These are phyloP conservation scores for Sturnira hondurensis DNA, from an alignment of 2,113 vertebrate species.

Conservation along the genomic window DNA sequence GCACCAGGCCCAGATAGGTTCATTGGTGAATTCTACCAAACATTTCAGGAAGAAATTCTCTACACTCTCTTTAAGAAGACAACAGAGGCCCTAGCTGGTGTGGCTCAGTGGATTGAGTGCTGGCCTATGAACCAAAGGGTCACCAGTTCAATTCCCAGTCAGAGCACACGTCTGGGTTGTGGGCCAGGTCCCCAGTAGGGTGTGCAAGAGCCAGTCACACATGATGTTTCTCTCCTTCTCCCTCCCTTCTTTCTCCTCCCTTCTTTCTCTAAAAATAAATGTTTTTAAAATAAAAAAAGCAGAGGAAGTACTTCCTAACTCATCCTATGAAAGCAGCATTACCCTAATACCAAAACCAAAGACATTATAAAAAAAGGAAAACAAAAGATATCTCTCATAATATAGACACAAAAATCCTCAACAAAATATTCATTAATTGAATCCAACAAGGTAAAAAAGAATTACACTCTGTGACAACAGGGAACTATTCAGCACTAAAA, in stretches of 20 bases:
- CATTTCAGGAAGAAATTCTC: background rate
- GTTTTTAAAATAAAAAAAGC: too few relatives aligned
- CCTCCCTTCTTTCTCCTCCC: too few relatives aligned
- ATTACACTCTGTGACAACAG: background rate
- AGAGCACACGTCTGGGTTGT: too few relatives aligned
- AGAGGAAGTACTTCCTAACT: background rate
- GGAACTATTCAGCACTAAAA: background rate
- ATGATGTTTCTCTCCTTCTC: too few relatives aligned
- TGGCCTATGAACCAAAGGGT: too few relatives aligned
- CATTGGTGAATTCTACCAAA: background rate
- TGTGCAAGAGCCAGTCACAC: too few relatives aligned
- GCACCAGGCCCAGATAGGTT: background rate
- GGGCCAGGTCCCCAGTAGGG: too few relatives aligned
- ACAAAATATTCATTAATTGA: background rate
- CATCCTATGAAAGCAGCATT: background rate
- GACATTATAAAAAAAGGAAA: background rate
- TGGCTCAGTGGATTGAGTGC: too few relatives aligned
- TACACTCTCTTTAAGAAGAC: background rate
- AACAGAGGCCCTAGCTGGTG: background rate
- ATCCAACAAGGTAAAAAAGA: background rate
- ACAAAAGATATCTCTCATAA: background rate
- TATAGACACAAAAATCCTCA: background rate
- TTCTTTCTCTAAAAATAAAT: too few relatives aligned
- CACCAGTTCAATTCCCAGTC: too few relatives aligned
- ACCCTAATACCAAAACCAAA: background rate